Conservation (phyloP, 2,113 vertebrate species). For the Eublepharis macularius region DNA sequence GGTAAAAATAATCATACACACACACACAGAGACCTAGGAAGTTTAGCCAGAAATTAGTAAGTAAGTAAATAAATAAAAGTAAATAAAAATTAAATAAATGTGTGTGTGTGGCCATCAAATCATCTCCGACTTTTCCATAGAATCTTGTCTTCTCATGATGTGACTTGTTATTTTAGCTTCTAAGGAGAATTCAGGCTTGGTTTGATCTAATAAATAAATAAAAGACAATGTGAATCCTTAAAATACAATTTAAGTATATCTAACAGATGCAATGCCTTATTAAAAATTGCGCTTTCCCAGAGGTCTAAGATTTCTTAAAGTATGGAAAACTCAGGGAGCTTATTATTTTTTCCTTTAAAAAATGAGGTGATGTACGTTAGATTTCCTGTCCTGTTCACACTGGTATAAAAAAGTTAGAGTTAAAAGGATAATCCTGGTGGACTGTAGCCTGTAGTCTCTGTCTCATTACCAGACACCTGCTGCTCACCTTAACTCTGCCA, state of each 20-base stretch:
- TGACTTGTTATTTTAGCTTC: too few relatives aligned
- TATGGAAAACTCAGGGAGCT: background rate
- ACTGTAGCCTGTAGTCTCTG: background rate
- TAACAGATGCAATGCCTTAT: background rate
- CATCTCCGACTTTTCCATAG: too few relatives aligned
- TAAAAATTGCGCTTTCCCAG: background rate
- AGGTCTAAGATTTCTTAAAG: background rate
- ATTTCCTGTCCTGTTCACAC: background rate
- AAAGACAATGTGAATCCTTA: background rate
- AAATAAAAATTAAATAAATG: too few relatives aligned
- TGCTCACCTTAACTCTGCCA: background rate
- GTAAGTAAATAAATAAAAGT: too few relatives aligned
- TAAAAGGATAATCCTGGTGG: background rate
- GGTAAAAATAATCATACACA: too few relatives aligned
- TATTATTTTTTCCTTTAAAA: background rate
- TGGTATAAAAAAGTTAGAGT: background rate
- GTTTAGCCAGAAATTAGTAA: too few relatives aligned
- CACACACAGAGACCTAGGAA: too few relatives aligned
- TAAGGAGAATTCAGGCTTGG: too few relatives aligned
- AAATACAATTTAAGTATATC: background rate
- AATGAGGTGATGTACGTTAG: background rate
- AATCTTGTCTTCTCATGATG: too few relatives aligned
- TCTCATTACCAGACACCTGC: background rate
- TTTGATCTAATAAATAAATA: too few relatives aligned
- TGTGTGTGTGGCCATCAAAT: too few relatives aligned